Conservation (phyloP, 2,113 vertebrate genomes). For the Emydura subglobosa region DNA sequence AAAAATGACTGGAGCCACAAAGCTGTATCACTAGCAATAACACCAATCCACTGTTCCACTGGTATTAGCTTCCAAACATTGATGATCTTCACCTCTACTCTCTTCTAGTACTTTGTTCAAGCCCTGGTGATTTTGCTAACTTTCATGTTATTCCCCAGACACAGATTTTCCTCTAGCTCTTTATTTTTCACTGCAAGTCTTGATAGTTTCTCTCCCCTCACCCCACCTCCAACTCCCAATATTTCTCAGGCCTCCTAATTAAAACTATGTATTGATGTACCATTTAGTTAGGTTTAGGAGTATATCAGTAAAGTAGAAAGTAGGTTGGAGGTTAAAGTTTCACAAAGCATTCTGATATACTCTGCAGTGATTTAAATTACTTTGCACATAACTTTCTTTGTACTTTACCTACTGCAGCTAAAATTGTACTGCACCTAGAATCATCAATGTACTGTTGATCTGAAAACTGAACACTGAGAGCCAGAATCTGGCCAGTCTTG, state of each 20-base stretch:
- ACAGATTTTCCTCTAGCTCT: neutral
- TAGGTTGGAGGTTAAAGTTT: neutral
- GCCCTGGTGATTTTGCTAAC: conserved; percentile 2
- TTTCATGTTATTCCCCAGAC: conserved; percentile 36
- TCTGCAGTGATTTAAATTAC: conserved; percentile 21
- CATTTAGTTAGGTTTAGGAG: conserved; percentile 41
- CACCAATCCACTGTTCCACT: neutral
- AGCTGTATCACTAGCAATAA: neutral
- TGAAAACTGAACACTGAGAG: neutral
- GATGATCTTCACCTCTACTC: neutral
- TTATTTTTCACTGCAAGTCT: neutral
- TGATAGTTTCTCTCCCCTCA: neutral
- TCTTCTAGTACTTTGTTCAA: conserved; percentile 21
- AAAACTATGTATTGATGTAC: conserved; percentile 53
- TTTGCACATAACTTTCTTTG: neutral
- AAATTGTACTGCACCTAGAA: neutral
- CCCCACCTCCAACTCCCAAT: neutral
- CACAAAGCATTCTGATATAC: conserved; percentile 20
- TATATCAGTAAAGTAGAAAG: conserved; percentile 12
- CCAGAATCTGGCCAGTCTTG: neutral
- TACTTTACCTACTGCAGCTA: neutral
- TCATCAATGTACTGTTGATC: neutral
- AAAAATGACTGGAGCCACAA: neutral
- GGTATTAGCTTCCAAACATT: neutral
- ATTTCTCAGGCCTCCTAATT: conserved; percentile 50